Percentiles rank a stretch among this genome's conserved stretches.
phyloP scores from a whole-genome alignment of 2,888 invertebrate species.

The Elegia similella region DNA sequence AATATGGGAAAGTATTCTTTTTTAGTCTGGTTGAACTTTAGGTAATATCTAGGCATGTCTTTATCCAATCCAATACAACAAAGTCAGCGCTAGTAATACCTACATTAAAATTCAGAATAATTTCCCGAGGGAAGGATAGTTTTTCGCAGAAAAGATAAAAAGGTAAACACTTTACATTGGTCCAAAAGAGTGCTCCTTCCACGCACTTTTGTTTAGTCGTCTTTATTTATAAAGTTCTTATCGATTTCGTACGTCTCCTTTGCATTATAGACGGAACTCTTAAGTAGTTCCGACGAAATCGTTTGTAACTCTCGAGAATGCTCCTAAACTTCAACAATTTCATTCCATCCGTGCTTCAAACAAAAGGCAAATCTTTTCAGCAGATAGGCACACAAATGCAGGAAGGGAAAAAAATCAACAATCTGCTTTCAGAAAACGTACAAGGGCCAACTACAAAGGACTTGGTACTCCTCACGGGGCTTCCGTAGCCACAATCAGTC shows the following conservation, averaged over 20 bases:
- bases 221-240: background rate
- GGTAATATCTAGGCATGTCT: too few relatives aligned
- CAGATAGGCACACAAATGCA: conserved; percentile 25
- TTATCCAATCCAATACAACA: too few relatives aligned
- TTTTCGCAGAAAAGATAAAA: background rate
- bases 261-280: background rate
- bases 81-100: too few relatives aligned
- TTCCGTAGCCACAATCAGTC: conserved; percentile 53
- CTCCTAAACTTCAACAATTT: conserved; percentile 9
- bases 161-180: background rate
- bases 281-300: background rate
- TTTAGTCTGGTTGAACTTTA: too few relatives aligned
- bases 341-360: conserved; percentile 4
- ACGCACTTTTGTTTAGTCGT: background rate
- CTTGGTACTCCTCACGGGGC: conserved; percentile 30
- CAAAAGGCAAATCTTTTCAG: conserved; percentile 15
- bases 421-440: conserved; percentile 30
- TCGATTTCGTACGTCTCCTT: background rate
- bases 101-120: background rate
- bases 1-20: too few relatives aligned
- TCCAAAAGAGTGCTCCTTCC: background rate
- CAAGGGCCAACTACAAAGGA: conserved; percentile 35
- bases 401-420: conserved; percentile 33
- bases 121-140: background rate
- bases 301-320: background rate